Base-by-base conservation (phyloP, 2,888 invertebrate genomes). In the Arge pagana region DNA sequence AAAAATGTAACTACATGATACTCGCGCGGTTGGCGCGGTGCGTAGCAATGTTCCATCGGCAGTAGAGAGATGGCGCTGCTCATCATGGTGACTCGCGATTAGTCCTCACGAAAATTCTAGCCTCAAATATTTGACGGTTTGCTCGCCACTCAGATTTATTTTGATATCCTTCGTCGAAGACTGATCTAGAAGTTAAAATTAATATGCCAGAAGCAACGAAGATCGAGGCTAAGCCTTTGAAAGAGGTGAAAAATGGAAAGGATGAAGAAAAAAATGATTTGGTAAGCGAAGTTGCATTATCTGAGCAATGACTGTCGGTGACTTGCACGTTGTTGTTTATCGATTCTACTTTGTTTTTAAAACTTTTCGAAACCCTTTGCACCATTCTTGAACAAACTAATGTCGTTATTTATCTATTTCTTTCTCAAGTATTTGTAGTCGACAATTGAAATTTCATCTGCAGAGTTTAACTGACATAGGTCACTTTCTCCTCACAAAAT, bases 181-280 rank as follows among this genome's bases (percentile, higher is more conserved):
- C 43, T 50, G 52, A 30, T 19, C 48, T 37, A 33, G 19, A 43
- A 19, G 37, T 31, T 43, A 45, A 48, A 24, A 23, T 11, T 16
- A 64, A 55, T 51, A 76, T 76, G 76, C 74, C 75, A 19, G 77
- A 73, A 56, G 77, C 75, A 58, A 76, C 74, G 26, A 78, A 76
- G 63, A 65, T 68, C 28, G 76, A 75, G 61, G 67, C 67, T 28
- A 77, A 73, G 58, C 64, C 65, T 4, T 62, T 62, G 21, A 76
- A 75, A 61, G 77, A 76, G 57, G 74, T 70, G 58, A 79, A 79
- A 56, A 77, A 74, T 63, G 78, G 78, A 36, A 78, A 80, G 62
- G 78, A 79, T 15, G 78, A 80, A 21, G 78, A 80, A 43, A 80
- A 81, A 59, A 77, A 74, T 57, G 83, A 83, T 55, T 58, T 82